Evolutionary conservation across 2,797 vertebrate species (phyloP).

Genomic region (Periophthalmus magnuspinnatus): DNA sequence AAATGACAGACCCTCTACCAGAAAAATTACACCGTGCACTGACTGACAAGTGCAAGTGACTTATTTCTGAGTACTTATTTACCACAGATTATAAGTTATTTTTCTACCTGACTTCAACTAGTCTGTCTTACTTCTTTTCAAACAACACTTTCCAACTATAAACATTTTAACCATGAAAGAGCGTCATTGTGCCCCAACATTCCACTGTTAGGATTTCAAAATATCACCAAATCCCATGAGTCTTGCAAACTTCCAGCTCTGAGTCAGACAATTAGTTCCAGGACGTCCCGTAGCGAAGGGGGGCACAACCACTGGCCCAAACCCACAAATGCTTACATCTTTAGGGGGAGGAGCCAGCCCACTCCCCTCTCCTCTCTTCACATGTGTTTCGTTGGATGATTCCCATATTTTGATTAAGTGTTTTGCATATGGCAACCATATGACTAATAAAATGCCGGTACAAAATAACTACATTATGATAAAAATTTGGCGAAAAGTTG

Average conservation of each 20-base stretch:
- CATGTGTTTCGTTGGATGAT: slow-evolving; percentile 48
- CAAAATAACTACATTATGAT: background rate
- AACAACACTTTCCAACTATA: slow-evolving; percentile 3
- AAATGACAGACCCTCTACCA: too few species aligned
- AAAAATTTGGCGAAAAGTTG: background rate
- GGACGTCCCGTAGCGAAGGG: slow-evolving; percentile 10
- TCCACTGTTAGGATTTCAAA: slow-evolving; percentile 24
- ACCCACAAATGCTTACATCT: slow-evolving; percentile 44
- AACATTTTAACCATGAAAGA: background rate
- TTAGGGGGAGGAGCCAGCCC: slow-evolving; percentile 50
- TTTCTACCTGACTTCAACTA: background rate
- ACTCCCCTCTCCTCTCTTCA: slow-evolving; percentile 47
- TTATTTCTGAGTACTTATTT: too few species aligned
- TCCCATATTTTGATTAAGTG: slow-evolving; percentile 47
- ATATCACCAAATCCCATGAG: slow-evolving; percentile 33
- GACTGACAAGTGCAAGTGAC: too few species aligned
- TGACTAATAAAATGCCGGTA: background rate
- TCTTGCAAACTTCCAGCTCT: slow-evolving; percentile 17
- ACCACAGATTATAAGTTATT: background rate
- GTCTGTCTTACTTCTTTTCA: too few species aligned
- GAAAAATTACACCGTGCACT: too few species aligned
- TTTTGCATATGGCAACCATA: background rate
- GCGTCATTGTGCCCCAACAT: background rate
- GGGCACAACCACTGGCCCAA: slow-evolving; percentile 30
- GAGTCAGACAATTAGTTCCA: slow-evolving; percentile 28